Evolutionary conservation across 2,797 vertebrate species (phyloP).

Genomic region (Thaleichthys pacificus): DNA sequence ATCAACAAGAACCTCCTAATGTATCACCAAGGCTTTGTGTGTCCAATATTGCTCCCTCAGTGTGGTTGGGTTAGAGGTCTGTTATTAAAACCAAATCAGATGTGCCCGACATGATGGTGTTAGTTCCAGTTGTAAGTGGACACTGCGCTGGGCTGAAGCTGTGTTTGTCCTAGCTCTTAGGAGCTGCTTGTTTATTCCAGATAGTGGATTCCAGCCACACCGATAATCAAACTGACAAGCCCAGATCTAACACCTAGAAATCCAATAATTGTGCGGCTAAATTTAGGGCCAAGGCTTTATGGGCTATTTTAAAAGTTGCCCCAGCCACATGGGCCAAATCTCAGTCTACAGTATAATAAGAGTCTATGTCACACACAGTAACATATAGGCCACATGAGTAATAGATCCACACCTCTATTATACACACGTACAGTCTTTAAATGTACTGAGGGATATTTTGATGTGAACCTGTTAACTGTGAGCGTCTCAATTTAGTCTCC

Average conservation of each 20-base stretch:
- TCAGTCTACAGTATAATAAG: not conserved
- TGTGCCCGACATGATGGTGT: not conserved
- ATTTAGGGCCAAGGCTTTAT: constrained; percentile 14
- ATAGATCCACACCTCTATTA: not conserved
- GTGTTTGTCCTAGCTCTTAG: not conserved
- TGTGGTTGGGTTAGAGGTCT: not conserved
- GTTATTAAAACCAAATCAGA: not conserved
- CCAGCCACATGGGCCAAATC: not conserved
- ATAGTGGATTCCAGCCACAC: not conserved
- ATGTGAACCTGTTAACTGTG: not conserved
- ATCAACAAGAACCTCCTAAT: not conserved
- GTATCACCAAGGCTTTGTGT: not conserved
- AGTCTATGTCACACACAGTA: not conserved
- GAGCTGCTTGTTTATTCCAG: not conserved
- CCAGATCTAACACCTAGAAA: constrained; percentile 16
- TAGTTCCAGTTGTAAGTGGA: not conserved
- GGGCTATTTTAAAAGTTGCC: constrained; percentile 9
- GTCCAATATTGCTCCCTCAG: not conserved
- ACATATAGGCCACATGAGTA: not conserved
- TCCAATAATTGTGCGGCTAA: constrained; percentile 25
- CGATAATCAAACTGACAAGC: constrained; percentile 29
- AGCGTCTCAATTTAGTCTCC: not conserved
- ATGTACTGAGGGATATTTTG: not conserved
- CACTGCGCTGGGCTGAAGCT: not conserved
- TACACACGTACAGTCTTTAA: not conserved